Evolutionary conservation across 2,113 vertebrate species (phyloP).

Genomic region (Eurystomus gularis): DNA sequence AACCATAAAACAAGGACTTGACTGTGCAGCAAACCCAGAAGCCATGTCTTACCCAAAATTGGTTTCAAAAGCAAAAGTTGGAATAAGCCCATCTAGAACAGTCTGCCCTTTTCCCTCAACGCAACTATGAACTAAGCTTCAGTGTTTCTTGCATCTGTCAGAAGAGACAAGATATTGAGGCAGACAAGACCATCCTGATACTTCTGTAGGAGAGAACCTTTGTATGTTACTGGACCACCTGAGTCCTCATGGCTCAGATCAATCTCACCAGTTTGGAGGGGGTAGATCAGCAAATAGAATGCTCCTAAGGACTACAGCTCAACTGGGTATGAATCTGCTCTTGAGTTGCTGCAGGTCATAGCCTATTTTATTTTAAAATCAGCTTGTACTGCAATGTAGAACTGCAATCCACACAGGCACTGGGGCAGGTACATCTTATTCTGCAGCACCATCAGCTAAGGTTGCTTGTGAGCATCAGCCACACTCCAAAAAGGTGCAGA

Average conservation of each 20-base stretch:
- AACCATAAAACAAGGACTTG: background rate
- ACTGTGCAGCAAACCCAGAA: background rate
- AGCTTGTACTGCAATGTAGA: background rate
- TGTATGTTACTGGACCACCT: background rate
- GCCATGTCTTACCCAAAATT: background rate
- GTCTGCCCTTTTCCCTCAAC: background rate
- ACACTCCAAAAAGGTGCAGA: background rate
- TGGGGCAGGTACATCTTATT: background rate
- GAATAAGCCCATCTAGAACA: background rate
- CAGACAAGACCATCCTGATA: background rate
- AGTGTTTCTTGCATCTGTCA: background rate
- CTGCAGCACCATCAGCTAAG: background rate
- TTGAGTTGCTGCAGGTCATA: background rate
- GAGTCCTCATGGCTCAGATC: background rate
- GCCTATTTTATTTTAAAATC: background rate
- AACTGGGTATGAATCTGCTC: background rate
- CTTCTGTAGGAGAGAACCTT: background rate
- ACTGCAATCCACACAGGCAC: background rate
- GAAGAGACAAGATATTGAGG: background rate
- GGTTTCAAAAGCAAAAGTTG: background rate
- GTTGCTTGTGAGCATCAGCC: background rate
- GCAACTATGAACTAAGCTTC: background rate
- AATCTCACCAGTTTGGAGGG: background rate
- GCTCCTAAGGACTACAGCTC: background rate
- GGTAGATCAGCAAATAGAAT: background rate